Percentiles rank a stretch among this genome's conserved stretches.
These are phyloP conservation scores for Misgurnus anguillicaudatus DNA, from an alignment of 2,113 vertebrate genomes.

Conservation along the genomic window DNA sequence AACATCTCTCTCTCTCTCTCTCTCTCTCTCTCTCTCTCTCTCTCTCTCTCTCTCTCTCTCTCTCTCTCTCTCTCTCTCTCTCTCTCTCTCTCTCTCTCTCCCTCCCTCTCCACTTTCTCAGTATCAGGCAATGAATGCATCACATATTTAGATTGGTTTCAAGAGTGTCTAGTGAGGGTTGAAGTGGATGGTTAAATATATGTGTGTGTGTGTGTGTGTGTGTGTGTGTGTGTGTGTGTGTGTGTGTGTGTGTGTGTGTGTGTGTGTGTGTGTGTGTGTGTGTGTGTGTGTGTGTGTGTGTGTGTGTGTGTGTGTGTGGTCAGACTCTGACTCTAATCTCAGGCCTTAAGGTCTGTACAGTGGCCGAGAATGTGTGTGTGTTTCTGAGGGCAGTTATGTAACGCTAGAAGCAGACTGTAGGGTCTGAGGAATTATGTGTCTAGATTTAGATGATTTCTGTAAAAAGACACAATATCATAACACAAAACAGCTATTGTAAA, in stretches of 20 bases:
- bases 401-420: neutral
- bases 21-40: neutral
- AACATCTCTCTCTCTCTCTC: neutral
- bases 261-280: conserved; percentile 9
- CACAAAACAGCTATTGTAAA: neutral
- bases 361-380: conserved; percentile 10
- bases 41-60: neutral
- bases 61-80: conserved; percentile 1
- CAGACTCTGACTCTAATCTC: neutral
- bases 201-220: neutral
- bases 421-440: neutral
- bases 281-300: conserved; percentile 6
- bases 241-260: conserved; percentile 1
- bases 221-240: conserved; percentile 6
- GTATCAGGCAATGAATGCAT: conserved; percentile 4
- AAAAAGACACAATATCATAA: neutral
- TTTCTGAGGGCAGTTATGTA: conserved; percentile 15
- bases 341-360: neutral
- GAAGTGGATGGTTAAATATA: neutral
- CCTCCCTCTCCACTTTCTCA: neutral
- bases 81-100: neutral
- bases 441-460: neutral
- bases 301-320: conserved; percentile 10
- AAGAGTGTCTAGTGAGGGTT: neutral
- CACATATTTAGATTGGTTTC: conserved; percentile 3